These are phyloP conservation scores for Taenioides sp. DNA, from an alignment of 2,797 vertebrate species.

Conservation along the genomic window DNA sequence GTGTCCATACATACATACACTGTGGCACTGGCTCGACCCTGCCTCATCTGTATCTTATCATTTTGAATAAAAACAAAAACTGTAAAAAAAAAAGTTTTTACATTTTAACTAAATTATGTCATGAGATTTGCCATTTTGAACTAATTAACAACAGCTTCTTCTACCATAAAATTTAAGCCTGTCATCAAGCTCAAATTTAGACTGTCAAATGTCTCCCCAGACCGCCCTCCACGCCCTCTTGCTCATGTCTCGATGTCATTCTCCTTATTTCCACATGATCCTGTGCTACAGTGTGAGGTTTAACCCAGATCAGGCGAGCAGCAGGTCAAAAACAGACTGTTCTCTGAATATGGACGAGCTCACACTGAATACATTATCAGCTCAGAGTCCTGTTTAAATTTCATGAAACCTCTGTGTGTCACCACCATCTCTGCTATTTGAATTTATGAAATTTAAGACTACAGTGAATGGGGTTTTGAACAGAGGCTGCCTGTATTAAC, in stretches of 20 bases:
- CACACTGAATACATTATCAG: constrained; percentile 25
- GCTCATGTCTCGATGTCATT: background rate
- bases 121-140: background rate
- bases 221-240: background rate
- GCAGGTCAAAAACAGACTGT: constrained; percentile 5
- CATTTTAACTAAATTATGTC: too few relatives aligned
- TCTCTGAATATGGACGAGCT: background rate
- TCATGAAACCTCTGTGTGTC: constrained; percentile 26
- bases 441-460: constrained; percentile 21
- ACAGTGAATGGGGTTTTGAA: constrained; percentile 27
- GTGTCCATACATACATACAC: too few relatives aligned
- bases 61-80: too few relatives aligned
- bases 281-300: background rate
- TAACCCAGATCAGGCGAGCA: background rate
- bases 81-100: too few relatives aligned
- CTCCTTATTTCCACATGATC: background rate
- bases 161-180: background rate
- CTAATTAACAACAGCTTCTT: background rate
- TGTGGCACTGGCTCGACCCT: too few relatives aligned
- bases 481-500: background rate
- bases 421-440: constrained; percentile 21
- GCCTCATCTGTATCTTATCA: too few relatives aligned
- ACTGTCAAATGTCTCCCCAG: background rate
- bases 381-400: constrained; percentile 30
- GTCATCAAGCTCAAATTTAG: background rate